These are phyloP conservation scores for Laterallus jamaicensis DNA, from an alignment of 2,113 vertebrate species.

Conservation along the genomic window DNA sequence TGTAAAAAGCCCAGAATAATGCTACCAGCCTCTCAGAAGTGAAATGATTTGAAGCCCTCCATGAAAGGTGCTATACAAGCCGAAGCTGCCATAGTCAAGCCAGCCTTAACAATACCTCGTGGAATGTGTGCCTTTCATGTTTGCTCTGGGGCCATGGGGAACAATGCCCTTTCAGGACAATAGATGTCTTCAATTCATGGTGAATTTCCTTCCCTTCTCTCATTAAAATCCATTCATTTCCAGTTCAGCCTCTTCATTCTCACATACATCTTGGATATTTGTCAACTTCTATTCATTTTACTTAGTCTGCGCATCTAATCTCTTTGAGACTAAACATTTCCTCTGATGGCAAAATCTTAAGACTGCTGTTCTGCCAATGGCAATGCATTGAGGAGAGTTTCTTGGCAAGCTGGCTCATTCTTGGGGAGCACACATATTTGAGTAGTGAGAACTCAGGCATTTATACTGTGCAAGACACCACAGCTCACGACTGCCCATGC, in stretches of 20 bases:
- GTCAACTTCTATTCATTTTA: slow-evolving; percentile 42
- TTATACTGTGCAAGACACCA: not conserved
- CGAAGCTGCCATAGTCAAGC: not conserved
- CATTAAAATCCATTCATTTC: slow-evolving; percentile 53
- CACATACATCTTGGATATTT: slow-evolving; percentile 53
- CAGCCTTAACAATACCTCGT: not conserved
- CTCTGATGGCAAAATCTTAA: slow-evolving; percentile 1
- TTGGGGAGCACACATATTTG: not conserved
- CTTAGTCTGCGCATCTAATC: slow-evolving; percentile 25
- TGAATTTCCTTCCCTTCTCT: slow-evolving; percentile 24
- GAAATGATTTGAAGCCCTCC: not conserved
- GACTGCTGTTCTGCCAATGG: not conserved
- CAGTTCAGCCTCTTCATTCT: slow-evolving; percentile 18
- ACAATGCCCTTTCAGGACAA: slow-evolving; percentile 5
- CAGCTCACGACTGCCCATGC: not conserved
- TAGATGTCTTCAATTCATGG: not conserved
- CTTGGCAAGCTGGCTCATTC: slow-evolving; percentile 9
- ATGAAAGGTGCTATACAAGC: not conserved
- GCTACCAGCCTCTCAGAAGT: not conserved
- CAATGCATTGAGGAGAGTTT: slow-evolving; percentile 1
- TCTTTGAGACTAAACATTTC: slow-evolving; percentile 11
- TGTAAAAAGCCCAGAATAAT: not conserved
- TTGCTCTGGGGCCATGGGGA: not conserved
- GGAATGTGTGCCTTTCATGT: slow-evolving; percentile 1
- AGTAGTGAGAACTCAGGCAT: not conserved